Percentiles rank a stretch among this genome's conserved stretches.
Conservation (phyloP, 1,140 invertebrate genomes). For the Rhagoletis pomonella region DNA sequence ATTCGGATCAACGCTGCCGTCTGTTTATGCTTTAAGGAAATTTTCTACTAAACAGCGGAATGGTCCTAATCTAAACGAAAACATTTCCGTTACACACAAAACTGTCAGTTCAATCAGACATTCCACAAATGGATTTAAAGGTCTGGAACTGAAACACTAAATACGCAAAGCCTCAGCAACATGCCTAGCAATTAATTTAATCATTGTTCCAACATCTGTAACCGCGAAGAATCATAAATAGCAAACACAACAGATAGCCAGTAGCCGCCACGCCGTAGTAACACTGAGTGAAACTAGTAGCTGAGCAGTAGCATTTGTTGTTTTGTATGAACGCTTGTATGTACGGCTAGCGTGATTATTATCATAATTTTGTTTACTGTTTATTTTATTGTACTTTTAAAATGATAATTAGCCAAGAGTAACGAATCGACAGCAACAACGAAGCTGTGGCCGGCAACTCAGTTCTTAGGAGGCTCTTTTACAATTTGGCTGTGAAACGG, state of each 20-base stretch:
- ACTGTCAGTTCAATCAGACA: no score
- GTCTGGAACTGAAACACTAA: no score
- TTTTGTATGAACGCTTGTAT: background rate
- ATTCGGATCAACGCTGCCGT: no score
- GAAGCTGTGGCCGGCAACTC: background rate
- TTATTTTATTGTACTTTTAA: background rate
- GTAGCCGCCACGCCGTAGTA: background rate
- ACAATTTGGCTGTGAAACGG: slow-evolving; percentile 28
- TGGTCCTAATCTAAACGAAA: no score
- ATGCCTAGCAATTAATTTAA: background rate
- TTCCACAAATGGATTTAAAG: no score
- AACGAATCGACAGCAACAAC: background rate
- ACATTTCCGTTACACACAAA: no score
- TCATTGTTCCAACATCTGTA: background rate
- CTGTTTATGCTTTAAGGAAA: no score
- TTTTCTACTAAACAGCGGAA: no score
- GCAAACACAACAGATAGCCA: background rate
- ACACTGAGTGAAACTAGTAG: background rate
- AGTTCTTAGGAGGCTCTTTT: slow-evolving; percentile 39
- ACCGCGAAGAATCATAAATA: background rate
- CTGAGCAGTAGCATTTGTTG: background rate
- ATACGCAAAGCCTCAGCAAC: background rate
- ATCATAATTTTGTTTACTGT: slow-evolving; percentile 1
- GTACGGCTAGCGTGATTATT: background rate
- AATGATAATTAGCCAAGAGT: slow-evolving; percentile 22